Evolutionary conservation across 2,113 vertebrate genomes (phyloP).

Genomic region (Natator depressus): DNA sequence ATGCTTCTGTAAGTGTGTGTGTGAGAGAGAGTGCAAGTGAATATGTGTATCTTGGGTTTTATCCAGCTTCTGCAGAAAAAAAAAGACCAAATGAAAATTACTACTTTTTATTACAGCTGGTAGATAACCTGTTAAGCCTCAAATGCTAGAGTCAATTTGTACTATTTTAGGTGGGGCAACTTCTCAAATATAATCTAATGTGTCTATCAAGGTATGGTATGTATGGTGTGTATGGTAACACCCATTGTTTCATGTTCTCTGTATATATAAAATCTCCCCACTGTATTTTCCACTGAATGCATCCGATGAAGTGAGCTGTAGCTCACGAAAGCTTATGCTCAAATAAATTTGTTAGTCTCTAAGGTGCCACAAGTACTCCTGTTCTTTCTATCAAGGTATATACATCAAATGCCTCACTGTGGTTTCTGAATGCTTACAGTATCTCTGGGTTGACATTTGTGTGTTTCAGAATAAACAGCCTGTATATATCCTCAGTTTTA

Average conservation of each 20-base stretch:
- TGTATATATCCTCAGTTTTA: not conserved
- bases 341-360: too few relatives aligned
- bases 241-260: too few relatives aligned
- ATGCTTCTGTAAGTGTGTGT: rapidly evolving
- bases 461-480: rapidly evolving
- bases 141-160: not conserved
- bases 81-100: not conserved
- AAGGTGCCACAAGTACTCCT: too few relatives aligned
- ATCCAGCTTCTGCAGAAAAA: rapidly evolving
- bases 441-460: not conserved
- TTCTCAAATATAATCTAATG: not conserved
- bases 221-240: too few relatives aligned
- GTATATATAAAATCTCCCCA: too few relatives aligned
- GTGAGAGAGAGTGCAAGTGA: rapidly evolving
- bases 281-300: too few relatives aligned
- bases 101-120: not conserved
- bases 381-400: not conserved
- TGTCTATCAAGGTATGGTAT: not conserved
- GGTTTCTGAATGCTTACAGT: rapidly evolving
- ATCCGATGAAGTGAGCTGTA: too few relatives aligned
- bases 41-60: not conserved
- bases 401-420: not conserved
- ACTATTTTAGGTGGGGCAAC: not conserved
- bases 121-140: not conserved
- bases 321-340: too few relatives aligned